Percentiles rank a stretch among this genome's conserved stretches.
Evolutionary conservation across 2,888 invertebrate species (phyloP).

Genomic region (Eustalomyia histrio): DNA sequence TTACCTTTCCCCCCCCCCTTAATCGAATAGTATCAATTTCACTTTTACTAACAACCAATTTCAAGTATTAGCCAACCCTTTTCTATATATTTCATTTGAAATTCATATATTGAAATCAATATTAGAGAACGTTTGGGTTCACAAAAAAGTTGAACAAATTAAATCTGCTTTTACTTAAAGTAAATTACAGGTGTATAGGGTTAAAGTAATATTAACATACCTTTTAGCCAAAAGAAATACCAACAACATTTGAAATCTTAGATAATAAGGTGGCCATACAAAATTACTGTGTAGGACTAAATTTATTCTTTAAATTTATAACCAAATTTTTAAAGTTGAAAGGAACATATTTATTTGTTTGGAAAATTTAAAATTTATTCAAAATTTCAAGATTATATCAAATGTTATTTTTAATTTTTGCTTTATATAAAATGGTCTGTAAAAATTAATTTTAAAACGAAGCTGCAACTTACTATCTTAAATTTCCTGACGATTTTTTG

Average conservation of each 20-base stretch:
- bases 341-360: no score
- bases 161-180: constrained; percentile 8
- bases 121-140: constrained; percentile 7
- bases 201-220: constrained; percentile 26
- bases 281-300: no score
- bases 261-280: neutral
- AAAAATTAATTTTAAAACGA: no score
- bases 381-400: no score
- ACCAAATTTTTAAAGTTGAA: no score
- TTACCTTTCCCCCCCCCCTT: neutral
- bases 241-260: constrained; percentile 16
- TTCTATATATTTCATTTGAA: constrained; percentile 6
- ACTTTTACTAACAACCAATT: constrained; percentile 6
- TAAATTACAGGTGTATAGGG: constrained; percentile 31
- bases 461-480: no score
- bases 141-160: constrained; percentile 5
- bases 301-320: no score
- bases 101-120: constrained; percentile 30
- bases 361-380: no score
- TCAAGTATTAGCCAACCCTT: constrained; percentile 30
- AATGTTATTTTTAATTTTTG: no score
- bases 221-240: constrained; percentile 15
- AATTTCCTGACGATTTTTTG: no score
- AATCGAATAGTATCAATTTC: constrained; percentile 51
- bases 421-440: no score